Percentiles rank a stretch among this genome's conserved stretches.
phyloP scores from a whole-genome alignment of 2,888 invertebrate genomes.

The Phymatocera aterrima region DNA sequence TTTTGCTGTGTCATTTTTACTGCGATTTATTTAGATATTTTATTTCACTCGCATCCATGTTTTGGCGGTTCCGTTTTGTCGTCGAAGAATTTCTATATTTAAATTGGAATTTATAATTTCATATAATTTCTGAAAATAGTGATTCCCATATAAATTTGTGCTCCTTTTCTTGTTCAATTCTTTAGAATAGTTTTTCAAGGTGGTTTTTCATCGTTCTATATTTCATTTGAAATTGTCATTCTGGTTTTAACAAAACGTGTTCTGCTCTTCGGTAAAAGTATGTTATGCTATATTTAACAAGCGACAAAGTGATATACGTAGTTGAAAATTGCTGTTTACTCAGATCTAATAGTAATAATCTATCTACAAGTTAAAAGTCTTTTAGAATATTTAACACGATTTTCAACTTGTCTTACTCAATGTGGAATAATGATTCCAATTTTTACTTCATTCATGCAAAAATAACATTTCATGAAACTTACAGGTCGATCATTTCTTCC shows the following conservation, averaged over 20 bases:
- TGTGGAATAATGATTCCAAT: conserved; percentile 20
- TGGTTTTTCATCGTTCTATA: background rate
- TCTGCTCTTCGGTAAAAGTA: background rate
- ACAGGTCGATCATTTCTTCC: conserved; percentile 16
- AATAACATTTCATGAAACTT: conserved; percentile 34
- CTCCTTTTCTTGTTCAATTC: background rate
- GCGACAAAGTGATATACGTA: background rate
- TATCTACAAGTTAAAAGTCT: background rate
- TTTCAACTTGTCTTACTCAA: background rate
- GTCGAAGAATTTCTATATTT: conserved; percentile 36
- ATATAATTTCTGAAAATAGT: background rate
- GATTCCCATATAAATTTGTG: background rate
- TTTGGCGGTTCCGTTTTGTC: background rate
- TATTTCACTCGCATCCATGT: background rate
- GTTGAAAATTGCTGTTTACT: background rate
- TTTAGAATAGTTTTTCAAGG: background rate
- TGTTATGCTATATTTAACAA: background rate
- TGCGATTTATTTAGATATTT: background rate
- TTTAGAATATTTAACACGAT: background rate
- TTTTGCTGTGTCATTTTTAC: background rate
- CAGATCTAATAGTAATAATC: background rate
- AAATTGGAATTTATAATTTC: conserved; percentile 21
- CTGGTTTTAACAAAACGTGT: background rate
- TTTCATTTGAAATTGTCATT: background rate
- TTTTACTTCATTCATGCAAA: conserved; percentile 37